Percentiles rank a stretch among this genome's conserved stretches.
Evolutionary conservation across 2,797 vertebrate species (phyloP).

Genomic region (Eleutherodactylus coqui): DNA sequence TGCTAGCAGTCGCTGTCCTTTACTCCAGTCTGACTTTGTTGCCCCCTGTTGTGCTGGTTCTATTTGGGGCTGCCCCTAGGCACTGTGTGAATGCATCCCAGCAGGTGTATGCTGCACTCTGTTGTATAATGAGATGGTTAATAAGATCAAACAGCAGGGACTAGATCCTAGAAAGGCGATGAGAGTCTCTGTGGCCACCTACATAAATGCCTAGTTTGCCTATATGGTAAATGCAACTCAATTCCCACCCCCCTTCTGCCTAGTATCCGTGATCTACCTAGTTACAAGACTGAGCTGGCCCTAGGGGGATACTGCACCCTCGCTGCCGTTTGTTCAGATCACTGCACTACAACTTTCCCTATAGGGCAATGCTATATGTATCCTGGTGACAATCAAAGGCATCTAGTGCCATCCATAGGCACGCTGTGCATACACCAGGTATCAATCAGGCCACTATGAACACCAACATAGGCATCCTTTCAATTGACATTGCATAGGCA

Average conservation of each 20-base stretch:
- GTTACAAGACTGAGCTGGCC: conserved; percentile 9
- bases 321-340: not conserved
- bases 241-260: not conserved
- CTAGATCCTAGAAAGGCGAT: not conserved
- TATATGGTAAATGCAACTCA: not conserved
- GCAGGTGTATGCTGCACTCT: not conserved
- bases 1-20: not conserved
- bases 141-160: not conserved
- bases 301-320: not conserved
- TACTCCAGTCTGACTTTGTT: not conserved
- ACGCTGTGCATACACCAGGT: not conserved
- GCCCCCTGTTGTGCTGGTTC: not conserved
- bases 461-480: not conserved
- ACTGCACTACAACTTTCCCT: conserved; percentile 8
- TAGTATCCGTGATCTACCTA: conserved; percentile 10
- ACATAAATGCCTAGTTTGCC: not conserved
- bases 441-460: not conserved
- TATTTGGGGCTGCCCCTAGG: not conserved
- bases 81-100: conserved; percentile 9
- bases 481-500: not conserved
- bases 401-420: not conserved
- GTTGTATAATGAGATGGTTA: not conserved
- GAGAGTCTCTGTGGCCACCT: not conserved
- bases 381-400: not conserved
- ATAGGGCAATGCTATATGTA: not conserved